A percentile compares a stretch with the other conserved stretches of the same genome.
Evolutionary conservation across 2,113 vertebrate genomes (phyloP).

Genomic region (Cariama cristata): DNA sequence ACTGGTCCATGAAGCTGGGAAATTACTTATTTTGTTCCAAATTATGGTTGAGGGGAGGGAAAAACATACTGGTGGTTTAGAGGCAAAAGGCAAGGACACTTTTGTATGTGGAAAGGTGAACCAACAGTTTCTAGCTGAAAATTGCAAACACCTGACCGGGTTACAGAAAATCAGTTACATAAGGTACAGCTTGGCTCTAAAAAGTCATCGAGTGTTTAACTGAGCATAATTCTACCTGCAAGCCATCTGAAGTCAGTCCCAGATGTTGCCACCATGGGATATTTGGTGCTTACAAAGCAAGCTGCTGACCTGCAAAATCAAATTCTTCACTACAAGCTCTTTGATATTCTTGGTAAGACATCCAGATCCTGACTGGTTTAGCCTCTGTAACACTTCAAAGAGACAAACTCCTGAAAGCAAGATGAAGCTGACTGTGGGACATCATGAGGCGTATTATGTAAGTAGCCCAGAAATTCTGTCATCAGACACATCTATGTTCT

Average conservation of each 20-base stretch:
- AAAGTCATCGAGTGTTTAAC: neutral
- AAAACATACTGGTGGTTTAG: neutral
- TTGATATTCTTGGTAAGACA: neutral
- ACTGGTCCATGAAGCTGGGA: neutral
- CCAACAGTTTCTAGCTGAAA: neutral
- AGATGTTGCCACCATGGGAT: neutral
- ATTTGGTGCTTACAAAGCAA: neutral
- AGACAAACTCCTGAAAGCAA: neutral
- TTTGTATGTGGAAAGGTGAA: neutral
- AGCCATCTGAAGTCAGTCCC: neutral
- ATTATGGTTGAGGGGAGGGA: neutral
- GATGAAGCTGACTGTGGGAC: neutral
- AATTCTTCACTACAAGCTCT: neutral
- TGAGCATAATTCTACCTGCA: neutral
- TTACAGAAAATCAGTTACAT: neutral
- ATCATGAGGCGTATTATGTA: fast-evolving
- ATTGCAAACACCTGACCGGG: neutral
- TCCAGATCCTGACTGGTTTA: neutral
- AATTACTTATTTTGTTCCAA: neutral
- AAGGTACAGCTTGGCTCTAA: neutral
- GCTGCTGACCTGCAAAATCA: neutral
- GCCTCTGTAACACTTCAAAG: neutral
- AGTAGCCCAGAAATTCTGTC: neutral
- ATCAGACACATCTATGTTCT: neutral
- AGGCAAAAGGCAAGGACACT: neutral